phyloP scores from a whole-genome alignment of 2,113 vertebrate species.

The Oenanthe melanoleuca region DNA sequence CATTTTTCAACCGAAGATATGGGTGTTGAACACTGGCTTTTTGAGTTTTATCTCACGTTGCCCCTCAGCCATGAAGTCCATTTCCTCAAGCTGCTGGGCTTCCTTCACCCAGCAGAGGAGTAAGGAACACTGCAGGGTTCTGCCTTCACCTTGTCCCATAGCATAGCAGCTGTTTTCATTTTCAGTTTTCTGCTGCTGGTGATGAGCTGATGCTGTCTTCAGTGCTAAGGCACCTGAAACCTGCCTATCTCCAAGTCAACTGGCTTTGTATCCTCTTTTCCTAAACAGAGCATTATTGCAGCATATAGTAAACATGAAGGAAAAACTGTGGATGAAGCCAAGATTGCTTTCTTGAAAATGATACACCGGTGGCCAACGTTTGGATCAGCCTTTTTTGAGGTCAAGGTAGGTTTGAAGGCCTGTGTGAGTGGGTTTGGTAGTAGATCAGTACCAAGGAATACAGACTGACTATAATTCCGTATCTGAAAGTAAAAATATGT shows the following conservation, averaged over 20 bases:
- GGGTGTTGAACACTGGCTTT: not conserved
- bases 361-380: conserved; percentile 90
- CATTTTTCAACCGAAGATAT: not conserved
- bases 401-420: conserved; percentile 83
- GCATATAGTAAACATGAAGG: conserved; percentile 80
- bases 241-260: not conserved
- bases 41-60: not conserved
- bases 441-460: not conserved
- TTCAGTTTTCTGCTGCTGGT: not conserved
- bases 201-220: not conserved
- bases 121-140: not conserved
- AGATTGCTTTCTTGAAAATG: conserved; percentile 85
- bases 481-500: not conserved
- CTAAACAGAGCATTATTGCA: conserved; percentile 74
- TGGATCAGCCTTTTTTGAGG: conserved; percentile 97
- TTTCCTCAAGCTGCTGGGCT: not conserved
- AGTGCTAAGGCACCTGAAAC: not conserved
- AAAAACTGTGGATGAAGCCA: conserved; percentile 85
- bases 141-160: not conserved
- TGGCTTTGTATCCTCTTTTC: not conserved
- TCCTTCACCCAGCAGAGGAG: not conserved
- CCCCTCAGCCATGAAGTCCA: not conserved
- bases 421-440: not conserved
- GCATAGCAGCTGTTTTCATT: not conserved
- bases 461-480: accelerated